phyloP scores from a whole-genome alignment of 2,113 vertebrate species.

The Raja brachyura region DNA sequence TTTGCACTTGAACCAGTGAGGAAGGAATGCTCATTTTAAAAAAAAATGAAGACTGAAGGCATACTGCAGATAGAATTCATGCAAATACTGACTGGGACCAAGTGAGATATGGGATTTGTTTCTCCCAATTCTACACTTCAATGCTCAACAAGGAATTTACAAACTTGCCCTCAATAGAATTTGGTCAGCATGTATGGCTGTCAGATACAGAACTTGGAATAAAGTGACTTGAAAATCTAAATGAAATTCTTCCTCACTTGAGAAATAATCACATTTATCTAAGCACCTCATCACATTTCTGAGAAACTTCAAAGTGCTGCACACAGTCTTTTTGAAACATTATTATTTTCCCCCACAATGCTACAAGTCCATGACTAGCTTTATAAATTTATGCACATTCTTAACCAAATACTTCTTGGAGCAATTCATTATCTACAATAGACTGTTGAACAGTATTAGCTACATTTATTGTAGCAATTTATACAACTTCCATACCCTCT shows the following conservation, averaged over 20 bases:
- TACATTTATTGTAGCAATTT: constrained; percentile 10
- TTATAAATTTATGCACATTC: constrained; percentile 32
- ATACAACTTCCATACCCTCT: neutral
- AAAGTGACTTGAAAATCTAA: neutral
- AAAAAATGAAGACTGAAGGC: neutral
- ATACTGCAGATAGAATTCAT: neutral
- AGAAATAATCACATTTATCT: constrained; percentile 23
- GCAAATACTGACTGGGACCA: neutral
- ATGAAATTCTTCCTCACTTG: constrained; percentile 22
- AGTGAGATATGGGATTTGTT: neutral
- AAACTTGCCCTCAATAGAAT: neutral
- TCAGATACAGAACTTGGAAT: constrained; percentile 13
- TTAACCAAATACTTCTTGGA: constrained; percentile 2
- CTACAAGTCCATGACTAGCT: neutral
- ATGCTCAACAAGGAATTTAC: neutral
- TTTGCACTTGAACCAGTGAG: neutral
- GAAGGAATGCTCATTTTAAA: neutral
- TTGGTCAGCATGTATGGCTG: neutral
- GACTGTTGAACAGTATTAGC: neutral
- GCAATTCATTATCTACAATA: neutral
- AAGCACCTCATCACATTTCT: constrained; percentile 5
- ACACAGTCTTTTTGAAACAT: neutral
- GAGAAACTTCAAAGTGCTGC: neutral
- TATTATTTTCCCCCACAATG: neutral
- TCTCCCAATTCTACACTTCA: neutral